Percentiles rank a stretch among this genome's conserved stretches.
Conservation (phyloP, 2,888 invertebrate genomes). For the Ophonus ardosiacus region DNA sequence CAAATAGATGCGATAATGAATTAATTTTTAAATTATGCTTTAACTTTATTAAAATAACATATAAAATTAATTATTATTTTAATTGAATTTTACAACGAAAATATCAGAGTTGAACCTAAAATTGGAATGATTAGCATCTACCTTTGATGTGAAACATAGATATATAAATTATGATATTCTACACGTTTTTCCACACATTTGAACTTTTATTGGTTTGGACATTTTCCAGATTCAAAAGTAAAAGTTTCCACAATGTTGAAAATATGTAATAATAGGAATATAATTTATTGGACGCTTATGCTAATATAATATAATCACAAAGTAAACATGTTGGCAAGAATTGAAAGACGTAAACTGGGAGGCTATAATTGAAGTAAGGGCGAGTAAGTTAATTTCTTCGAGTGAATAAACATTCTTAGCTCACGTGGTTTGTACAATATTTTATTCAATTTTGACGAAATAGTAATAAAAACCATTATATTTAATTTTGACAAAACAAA, state of each 20-base stretch:
- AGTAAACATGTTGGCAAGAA: conserved; percentile 10
- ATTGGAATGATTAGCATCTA: no score
- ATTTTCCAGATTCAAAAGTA: conserved; percentile 35
- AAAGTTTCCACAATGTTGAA: conserved; percentile 18
- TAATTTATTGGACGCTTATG: background rate
- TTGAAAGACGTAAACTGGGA: background rate
- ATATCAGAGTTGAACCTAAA: background rate
- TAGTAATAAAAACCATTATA: no score
- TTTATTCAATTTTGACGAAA: no score
- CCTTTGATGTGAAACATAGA: background rate
- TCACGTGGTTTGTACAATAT: no score
- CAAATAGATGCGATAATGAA: background rate
- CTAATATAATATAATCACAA: background rate
- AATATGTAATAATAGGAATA: conserved; percentile 20
- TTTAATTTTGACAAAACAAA: no score
- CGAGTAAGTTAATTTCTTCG: no score
- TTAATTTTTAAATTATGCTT: background rate
- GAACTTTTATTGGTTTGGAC: conserved; percentile 19
- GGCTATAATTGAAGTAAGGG: background rate
- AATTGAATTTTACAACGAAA: background rate
- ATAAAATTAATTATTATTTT: background rate
- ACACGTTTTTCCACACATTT: background rate
- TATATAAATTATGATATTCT: conserved; percentile 21
- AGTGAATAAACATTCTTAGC: no score
- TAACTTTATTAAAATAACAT: background rate